Evolutionary conservation across 2,888 invertebrate species (phyloP).

Genomic region (Odontocerum albicorne): DNA sequence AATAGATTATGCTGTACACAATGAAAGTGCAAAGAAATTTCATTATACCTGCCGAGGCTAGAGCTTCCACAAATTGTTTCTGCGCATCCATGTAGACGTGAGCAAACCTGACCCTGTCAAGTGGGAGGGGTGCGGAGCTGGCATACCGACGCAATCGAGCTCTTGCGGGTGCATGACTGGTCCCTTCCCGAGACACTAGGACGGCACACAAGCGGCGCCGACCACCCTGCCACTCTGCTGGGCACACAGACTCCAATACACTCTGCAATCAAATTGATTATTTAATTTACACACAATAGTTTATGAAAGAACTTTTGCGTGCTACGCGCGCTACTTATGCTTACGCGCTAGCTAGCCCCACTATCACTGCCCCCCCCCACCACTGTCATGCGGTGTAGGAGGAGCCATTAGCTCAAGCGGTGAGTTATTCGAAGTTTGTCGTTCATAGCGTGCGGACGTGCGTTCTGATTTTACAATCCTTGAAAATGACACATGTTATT

Average conservation of each 20-base stretch:
- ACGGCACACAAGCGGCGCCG: slow-evolving; percentile 77
- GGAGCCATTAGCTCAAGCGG: no score
- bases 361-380: no score
- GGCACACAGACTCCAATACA: slow-evolving; percentile 82
- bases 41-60: slow-evolving; percentile 59
- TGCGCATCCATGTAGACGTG: slow-evolving; percentile 88
- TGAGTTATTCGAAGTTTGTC: no score
- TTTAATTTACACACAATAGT: no score
- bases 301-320: no score
- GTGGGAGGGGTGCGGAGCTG: slow-evolving; percentile 64
- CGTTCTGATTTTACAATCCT: no score
- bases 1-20: not conserved
- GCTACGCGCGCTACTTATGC: no score
- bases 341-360: no score
- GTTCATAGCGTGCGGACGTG: no score
- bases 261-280: no score
- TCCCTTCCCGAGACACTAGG: slow-evolving; percentile 76
- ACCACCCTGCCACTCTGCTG: slow-evolving; percentile 81
- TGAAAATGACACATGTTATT: no score
- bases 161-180: slow-evolving; percentile 65
- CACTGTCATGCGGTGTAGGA: no score
- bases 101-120: slow-evolving; percentile 77
- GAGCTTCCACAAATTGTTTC: slow-evolving; percentile 76
- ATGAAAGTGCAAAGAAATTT: not conserved
- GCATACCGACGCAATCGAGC: slow-evolving; percentile 73